Percentiles rank a stretch among this genome's conserved stretches.
phyloP scores from a whole-genome alignment of 2,888 invertebrate genomes.

The Desoria tigrina region DNA sequence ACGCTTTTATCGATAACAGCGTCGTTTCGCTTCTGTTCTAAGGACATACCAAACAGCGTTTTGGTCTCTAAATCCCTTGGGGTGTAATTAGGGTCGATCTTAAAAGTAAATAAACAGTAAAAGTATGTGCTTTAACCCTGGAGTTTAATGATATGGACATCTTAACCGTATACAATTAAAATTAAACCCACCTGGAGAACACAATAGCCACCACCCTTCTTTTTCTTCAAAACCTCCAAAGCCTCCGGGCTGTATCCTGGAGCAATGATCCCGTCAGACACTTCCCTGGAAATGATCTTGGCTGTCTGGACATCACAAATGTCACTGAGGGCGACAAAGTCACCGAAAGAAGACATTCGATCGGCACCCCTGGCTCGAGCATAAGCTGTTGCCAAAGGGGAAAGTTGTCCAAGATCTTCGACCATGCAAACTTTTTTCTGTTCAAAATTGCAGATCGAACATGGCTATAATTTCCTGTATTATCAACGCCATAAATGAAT shows the following conservation, averaged over 20 bases:
- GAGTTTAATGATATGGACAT: slow-evolving; percentile 48
- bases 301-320: slow-evolving; percentile 87
- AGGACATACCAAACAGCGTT: slow-evolving; percentile 77
- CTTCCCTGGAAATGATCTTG: slow-evolving; percentile 80
- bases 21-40: slow-evolving; percentile 88
- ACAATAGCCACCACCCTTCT: slow-evolving; percentile 91
- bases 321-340: slow-evolving; percentile 93
- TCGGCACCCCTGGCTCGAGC: slow-evolving; percentile 96
- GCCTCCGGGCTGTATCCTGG: slow-evolving; percentile 86
- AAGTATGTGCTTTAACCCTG: not conserved
- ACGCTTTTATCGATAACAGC: slow-evolving; percentile 74
- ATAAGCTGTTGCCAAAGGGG: slow-evolving; percentile 86
- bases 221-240: slow-evolving; percentile 81
- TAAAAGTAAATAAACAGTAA: slow-evolving; percentile 39
- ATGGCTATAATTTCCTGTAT: not conserved
- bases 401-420: slow-evolving; percentile 73
- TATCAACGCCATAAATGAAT: not conserved
- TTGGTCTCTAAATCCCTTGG: slow-evolving; percentile 80
- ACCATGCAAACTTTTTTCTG: slow-evolving; percentile 92
- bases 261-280: slow-evolving; percentile 97
- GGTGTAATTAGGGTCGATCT: slow-evolving; percentile 85
- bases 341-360: slow-evolving; percentile 98
- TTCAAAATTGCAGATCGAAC: slow-evolving; percentile 33
- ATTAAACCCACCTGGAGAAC: slow-evolving; percentile 65
- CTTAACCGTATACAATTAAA: not conserved